A percentile compares a stretch with the other conserved stretches of the same genome.
These are phyloP conservation scores for Pedetes capensis DNA, from an alignment of 2,113 vertebrate genomes.

Conservation along the genomic window DNA sequence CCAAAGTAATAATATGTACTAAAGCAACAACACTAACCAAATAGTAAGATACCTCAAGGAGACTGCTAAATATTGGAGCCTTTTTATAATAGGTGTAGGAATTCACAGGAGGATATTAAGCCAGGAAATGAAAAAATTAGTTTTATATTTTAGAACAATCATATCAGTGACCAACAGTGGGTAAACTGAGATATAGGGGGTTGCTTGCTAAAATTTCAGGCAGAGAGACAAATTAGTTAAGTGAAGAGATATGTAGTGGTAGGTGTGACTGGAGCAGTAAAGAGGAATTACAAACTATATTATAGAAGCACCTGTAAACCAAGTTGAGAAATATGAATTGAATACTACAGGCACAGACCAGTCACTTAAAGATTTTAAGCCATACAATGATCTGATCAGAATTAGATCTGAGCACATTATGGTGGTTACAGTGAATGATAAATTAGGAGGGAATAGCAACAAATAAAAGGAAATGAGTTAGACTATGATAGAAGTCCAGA, in stretches of 20 bases:
- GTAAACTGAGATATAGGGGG: background rate
- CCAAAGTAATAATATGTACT: background rate
- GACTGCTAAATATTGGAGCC: background rate
- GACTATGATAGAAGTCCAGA: background rate
- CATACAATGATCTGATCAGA: background rate
- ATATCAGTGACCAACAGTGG: background rate
- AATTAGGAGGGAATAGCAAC: background rate
- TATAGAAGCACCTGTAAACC: background rate
- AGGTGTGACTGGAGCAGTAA: background rate
- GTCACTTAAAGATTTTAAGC: slow-evolving; percentile 32
- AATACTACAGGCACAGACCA: background rate
- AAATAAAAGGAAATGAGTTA: background rate
- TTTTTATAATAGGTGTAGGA: background rate
- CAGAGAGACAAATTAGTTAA: background rate
- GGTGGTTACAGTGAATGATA: background rate
- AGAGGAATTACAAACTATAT: background rate
- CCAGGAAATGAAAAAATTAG: background rate
- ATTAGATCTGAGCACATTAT: slow-evolving; percentile 9
- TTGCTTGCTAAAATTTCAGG: background rate
- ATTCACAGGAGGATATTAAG: background rate
- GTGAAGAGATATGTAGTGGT: background rate
- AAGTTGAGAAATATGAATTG: background rate
- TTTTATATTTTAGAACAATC: slow-evolving; percentile 28
- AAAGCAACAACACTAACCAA: background rate
- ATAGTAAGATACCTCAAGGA: background rate